Conservation (phyloP, 2,888 invertebrate genomes). For the Mythimna lalbum region DNA sequence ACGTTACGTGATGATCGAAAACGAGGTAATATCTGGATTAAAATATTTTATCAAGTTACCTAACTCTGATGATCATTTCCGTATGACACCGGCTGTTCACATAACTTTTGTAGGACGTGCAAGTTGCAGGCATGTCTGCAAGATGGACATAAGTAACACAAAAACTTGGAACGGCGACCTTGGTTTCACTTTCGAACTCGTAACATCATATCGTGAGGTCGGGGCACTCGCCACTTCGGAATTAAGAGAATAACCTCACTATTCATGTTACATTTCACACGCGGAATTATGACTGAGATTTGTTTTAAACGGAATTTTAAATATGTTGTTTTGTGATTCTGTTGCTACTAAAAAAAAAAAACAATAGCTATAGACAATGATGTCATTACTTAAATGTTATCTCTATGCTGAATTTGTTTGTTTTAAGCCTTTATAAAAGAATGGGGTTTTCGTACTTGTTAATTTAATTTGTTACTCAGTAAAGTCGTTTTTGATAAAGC, state of each 20-base stretch:
- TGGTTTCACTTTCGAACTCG: slow-evolving; percentile 83
- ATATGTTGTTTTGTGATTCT: slow-evolving; percentile 6
- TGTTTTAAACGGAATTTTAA: slow-evolving; percentile 34
- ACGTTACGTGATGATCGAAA: slow-evolving; percentile 46
- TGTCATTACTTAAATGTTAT: slow-evolving; percentile 46
- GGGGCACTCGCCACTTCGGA: slow-evolving; percentile 69
- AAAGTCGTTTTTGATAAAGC: not conserved
- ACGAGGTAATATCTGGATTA: slow-evolving; percentile 57
- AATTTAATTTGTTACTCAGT: slow-evolving; percentile 7
- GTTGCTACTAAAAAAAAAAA: slow-evolving; percentile 34
- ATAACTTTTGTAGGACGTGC: slow-evolving; percentile 64
- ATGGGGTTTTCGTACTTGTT: slow-evolving; percentile 12
- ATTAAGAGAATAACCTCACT: slow-evolving; percentile 58
- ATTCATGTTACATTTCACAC: slow-evolving; percentile 54
- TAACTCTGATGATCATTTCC: slow-evolving; percentile 67
- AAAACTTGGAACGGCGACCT: slow-evolving; percentile 62
- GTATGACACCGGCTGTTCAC: slow-evolving; percentile 56
- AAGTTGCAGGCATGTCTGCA: slow-evolving; percentile 68
- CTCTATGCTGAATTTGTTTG: slow-evolving; percentile 28
- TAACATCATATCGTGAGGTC: slow-evolving; percentile 73
- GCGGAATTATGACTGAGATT: slow-evolving; percentile 29
- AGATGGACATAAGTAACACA: slow-evolving; percentile 45
- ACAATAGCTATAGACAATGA: slow-evolving; percentile 31
- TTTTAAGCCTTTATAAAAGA: slow-evolving; percentile 31
- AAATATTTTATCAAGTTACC: slow-evolving; percentile 63